Percentiles rank a stretch among this genome's conserved stretches.
phyloP scores from a whole-genome alignment of 2,797 vertebrate species.

The Florisuga fusca region DNA sequence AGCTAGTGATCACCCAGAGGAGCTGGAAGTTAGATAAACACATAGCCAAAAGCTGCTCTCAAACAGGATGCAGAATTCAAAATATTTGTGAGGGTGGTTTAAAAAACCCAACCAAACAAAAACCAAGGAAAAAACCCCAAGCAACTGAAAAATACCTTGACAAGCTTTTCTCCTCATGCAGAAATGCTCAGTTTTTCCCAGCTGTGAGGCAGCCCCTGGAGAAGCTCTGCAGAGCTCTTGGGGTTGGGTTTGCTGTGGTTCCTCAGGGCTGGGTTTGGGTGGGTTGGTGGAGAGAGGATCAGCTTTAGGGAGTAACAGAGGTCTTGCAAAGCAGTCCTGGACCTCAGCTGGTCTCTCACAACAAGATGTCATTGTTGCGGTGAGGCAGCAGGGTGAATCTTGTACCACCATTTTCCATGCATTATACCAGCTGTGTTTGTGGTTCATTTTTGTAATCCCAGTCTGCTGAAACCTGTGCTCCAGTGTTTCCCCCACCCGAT shows the following conservation, averaged over 20 bases:
- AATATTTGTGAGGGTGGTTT: background rate
- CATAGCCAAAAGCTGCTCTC: background rate
- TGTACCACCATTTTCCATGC: rapidly evolving
- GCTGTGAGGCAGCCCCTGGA: background rate
- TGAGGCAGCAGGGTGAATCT: background rate
- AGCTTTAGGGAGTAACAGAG: rapidly evolving
- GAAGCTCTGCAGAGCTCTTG: no score
- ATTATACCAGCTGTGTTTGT: background rate
- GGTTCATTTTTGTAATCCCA: background rate
- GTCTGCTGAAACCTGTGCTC: background rate
- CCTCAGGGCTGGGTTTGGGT: background rate
- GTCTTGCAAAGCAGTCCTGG: background rate
- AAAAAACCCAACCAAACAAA: background rate
- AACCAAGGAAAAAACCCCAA: background rate
- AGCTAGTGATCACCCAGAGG: background rate
- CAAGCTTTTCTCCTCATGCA: background rate
- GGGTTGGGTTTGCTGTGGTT: background rate
- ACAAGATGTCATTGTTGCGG: rapidly evolving
- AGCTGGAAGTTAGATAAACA: background rate
- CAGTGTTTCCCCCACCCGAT: rapidly evolving
- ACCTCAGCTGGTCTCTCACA: background rate
- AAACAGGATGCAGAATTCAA: background rate
- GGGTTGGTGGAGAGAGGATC: background rate
- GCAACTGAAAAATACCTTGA: background rate
- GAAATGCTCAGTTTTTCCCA: background rate